phyloP scores from a whole-genome alignment of 2,888 invertebrate species.

The Hemicrepidius hirtus region DNA sequence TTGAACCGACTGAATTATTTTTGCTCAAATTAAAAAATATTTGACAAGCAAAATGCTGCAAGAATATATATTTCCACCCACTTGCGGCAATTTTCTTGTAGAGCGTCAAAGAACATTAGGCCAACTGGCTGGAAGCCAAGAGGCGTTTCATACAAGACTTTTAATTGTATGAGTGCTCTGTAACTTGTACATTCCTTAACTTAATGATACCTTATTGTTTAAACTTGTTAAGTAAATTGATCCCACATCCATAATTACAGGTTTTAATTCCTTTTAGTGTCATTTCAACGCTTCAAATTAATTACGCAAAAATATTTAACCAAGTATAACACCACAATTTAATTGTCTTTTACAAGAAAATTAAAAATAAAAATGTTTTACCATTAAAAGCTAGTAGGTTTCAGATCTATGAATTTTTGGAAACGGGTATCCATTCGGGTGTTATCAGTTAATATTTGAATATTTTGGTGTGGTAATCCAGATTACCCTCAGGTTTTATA shows the following conservation, averaged over 20 bases:
- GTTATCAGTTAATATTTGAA: no score
- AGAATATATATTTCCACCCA: constrained; percentile 55
- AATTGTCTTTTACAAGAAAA: no score
- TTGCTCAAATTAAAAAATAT: constrained; percentile 49
- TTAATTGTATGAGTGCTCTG: constrained; percentile 49
- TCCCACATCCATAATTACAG: background rate
- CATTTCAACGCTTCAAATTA: background rate
- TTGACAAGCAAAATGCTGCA: constrained; percentile 53
- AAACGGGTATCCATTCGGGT: no score
- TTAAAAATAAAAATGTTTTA: no score
- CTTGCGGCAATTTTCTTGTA: constrained; percentile 56
- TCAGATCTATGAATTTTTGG: no score
- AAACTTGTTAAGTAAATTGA: constrained; percentile 20
- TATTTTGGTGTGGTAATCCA: no score
- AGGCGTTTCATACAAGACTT: constrained; percentile 50
- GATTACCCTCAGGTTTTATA: no score
- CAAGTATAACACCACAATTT: no score
- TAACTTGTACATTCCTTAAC: constrained; percentile 37
- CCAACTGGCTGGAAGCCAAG: constrained; percentile 57
- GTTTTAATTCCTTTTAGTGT: constrained; percentile 1
- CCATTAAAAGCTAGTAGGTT: no score
- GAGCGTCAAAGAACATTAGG: constrained; percentile 54
- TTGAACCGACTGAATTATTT: constrained; percentile 47
- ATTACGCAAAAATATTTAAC: no score
- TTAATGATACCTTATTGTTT: constrained; percentile 30